Evolutionary conservation across 2,888 invertebrate species (phyloP), one percentile per base, ranked within the genome.

Genomic region (Anoplius nigerrimus): DNA sequence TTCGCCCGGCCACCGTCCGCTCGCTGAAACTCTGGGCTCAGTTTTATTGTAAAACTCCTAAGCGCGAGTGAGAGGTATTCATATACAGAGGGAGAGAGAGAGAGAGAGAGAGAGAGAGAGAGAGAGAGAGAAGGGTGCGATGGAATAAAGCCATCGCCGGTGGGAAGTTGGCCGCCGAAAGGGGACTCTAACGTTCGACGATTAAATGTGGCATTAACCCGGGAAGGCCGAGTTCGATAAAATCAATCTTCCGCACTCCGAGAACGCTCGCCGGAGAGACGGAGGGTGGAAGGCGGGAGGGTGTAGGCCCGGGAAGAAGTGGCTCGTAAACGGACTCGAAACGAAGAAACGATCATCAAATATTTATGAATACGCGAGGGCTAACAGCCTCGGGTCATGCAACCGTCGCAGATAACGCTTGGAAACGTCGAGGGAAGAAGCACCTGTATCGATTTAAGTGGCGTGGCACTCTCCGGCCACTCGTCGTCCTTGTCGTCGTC

Each of bases 341-440:
- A 78, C 61, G 71, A 65, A 64, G 62, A 66, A 76, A 72, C 65
- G 74, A 76, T 82, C 80, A 80, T 84, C 81, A 82, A 84, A 84
- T 85, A 85, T 87, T 85, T 87, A 86, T 84, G 84, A 85, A 82
- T 83, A 80, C 78, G 62, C 72, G 71, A 66, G 73, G 58, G 64
- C 74, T 81, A 81, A 82, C 79, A 76, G 79, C 81, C 69, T 59
- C 62, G 76, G 63, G 78, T 82, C 83, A 80, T 79, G 82, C 82
- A 79, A 79, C 69, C 77, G 59, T 66, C 24, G 69, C 62, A 75
- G 78, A 82, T 79, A 79, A 76, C 74, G 71, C 66, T 76, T 67
- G 72, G 61, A 77, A 71, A 72, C 70, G 69, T 70, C 60, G 59
- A n/a, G 55, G 60, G 48, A 6, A 55, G 55, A 66, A 69, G 65